A percentile compares a stretch with the other conserved stretches of the same genome.
phyloP scores from a whole-genome alignment of 2,888 invertebrate genomes.

The Spatulosminthurus flaviceps region DNA sequence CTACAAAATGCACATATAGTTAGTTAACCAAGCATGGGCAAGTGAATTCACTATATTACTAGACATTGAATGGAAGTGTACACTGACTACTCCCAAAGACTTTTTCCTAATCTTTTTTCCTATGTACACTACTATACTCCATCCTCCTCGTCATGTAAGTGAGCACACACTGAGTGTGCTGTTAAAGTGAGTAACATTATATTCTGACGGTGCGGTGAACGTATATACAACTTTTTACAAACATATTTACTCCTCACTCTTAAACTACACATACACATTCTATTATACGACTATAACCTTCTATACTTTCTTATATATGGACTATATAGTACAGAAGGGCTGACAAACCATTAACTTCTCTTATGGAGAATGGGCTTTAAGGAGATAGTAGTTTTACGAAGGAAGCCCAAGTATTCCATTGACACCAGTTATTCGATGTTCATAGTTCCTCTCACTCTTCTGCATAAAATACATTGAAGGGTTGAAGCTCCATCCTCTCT shows the following conservation, averaged over 20 bases:
- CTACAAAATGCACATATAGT: no score
- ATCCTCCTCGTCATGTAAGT: conserved; percentile 15
- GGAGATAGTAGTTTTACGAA: neutral
- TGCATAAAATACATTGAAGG: conserved; percentile 3
- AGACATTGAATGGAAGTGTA: no score
- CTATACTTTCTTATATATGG: neutral
- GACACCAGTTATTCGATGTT: conserved; percentile 11
- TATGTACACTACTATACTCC: neutral
- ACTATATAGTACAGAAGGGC: neutral
- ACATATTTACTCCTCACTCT: no score
- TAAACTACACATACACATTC: no score
- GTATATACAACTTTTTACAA: no score
- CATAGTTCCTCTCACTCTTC: conserved; percentile 30
- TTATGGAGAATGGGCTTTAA: neutral
- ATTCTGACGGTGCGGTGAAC: no score
- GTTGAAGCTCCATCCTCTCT: conserved; percentile 21
- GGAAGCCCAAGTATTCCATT: conserved; percentile 15
- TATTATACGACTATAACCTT: neutral
- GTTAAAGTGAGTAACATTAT: no score
- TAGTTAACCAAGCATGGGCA: neutral
- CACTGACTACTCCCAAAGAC: no score
- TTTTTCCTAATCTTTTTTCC: neutral
- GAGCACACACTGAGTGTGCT: neutral
- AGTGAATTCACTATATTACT: neutral
- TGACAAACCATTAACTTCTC: neutral